Percentiles rank a stretch among this genome's conserved stretches.
Conservation (phyloP, 2,888 invertebrate genomes). For the Orthosia cruda region DNA sequence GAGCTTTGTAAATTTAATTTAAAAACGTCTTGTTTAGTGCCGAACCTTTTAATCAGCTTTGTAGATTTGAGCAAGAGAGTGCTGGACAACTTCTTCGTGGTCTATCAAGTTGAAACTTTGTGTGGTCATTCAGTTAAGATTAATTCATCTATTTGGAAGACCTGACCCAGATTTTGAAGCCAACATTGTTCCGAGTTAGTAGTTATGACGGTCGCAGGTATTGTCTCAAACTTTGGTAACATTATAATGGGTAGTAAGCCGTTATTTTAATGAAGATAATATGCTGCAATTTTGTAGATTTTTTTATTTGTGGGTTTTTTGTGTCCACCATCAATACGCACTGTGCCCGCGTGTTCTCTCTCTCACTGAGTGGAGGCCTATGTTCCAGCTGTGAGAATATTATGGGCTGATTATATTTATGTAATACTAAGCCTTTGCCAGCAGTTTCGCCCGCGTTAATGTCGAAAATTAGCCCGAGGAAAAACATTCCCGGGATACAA, state of each 20-base stretch:
- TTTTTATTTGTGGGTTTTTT: background rate
- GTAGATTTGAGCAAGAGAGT: background rate
- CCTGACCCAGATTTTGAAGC: background rate
- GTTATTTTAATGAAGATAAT: background rate
- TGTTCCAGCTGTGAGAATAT: background rate
- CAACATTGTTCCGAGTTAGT: background rate
- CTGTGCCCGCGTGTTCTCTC: background rate
- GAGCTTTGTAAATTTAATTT: background rate
- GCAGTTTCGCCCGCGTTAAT: too few relatives aligned
- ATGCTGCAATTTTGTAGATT: background rate
- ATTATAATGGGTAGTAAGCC: background rate
- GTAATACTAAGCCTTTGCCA: too few relatives aligned
- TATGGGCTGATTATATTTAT: background rate
- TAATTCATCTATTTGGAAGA: background rate
- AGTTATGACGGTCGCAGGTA: background rate
- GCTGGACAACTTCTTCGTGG: background rate
- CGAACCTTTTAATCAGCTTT: background rate
- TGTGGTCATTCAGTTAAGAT: background rate
- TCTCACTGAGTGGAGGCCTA: background rate
- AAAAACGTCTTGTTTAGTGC: background rate
- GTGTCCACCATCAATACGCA: background rate
- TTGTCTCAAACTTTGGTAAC: constrained; percentile 3
- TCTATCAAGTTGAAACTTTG: background rate
- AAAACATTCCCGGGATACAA: too few relatives aligned
- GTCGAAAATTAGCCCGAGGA: too few relatives aligned